Evolutionary conservation across 1,140 invertebrate genomes (phyloP).

Genomic region (Eubasilissa regina): DNA sequence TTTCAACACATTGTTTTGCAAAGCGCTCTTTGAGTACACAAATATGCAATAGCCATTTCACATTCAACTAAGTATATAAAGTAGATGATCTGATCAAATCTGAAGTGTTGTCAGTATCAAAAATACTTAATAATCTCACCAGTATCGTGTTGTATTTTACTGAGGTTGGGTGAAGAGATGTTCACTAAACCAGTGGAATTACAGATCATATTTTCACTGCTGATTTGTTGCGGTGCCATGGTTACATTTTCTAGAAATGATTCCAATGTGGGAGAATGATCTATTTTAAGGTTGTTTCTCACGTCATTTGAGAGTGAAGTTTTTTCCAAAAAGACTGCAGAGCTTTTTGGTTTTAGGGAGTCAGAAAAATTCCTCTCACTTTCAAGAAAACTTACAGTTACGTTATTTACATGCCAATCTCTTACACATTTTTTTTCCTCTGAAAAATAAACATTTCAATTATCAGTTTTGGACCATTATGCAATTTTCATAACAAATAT

Average conservation of each 20-base stretch:
- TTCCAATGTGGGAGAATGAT: constrained; percentile 9
- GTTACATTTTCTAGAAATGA: constrained; percentile 36
- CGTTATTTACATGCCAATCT: constrained; percentile 31
- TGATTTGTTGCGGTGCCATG: constrained; percentile 9
- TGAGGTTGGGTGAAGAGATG: constrained; percentile 6
- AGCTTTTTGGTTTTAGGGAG: constrained; percentile 11
- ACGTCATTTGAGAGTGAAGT: background rate
- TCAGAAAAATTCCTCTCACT: constrained; percentile 6
- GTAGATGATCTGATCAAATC: too few relatives aligned
- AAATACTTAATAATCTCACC: background rate
- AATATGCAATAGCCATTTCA: background rate
- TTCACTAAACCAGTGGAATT: constrained; percentile 14
- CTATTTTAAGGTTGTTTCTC: constrained; percentile 1
- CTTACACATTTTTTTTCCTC: background rate
- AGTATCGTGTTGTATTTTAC: background rate
- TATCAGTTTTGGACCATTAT: background rate
- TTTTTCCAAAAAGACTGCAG: constrained; percentile 4
- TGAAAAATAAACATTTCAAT: background rate
- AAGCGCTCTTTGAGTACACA: too few relatives aligned
- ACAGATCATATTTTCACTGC: background rate
- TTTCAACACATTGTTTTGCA: too few relatives aligned
- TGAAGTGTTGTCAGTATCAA: too few relatives aligned
- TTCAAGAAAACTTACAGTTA: constrained; percentile 23
- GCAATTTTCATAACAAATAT: too few relatives aligned
- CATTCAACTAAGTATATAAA: background rate